Conservation (phyloP, 2,888 invertebrate genomes). For the Cylindroiulus punctatus region DNA sequence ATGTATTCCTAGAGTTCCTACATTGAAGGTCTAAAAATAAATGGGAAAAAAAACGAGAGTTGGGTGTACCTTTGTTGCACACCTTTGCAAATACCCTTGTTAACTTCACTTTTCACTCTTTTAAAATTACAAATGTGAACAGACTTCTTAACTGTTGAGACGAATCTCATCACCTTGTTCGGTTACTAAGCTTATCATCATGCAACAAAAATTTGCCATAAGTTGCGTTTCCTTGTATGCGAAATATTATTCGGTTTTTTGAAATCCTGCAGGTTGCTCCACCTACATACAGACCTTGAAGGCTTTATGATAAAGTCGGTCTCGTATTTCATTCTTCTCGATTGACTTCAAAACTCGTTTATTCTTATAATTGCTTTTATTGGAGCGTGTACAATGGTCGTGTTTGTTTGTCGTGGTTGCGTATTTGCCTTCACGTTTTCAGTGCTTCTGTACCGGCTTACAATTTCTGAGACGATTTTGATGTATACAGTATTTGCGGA, state of each 20-base stretch:
- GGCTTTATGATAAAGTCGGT: not conserved
- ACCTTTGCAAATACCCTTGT: too few relatives aligned
- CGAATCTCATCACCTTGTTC: too few relatives aligned
- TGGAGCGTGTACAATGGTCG: not conserved
- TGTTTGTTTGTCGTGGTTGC: not conserved
- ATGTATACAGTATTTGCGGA: not conserved
- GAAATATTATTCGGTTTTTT: too few relatives aligned
- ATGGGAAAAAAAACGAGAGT: too few relatives aligned
- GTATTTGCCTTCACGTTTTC: not conserved
- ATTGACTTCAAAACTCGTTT: not conserved
- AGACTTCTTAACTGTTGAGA: too few relatives aligned
- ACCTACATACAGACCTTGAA: not conserved
- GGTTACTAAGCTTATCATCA: too few relatives aligned
- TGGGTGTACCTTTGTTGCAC: too few relatives aligned
- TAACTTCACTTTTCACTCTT: too few relatives aligned
- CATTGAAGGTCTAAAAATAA: too few relatives aligned
- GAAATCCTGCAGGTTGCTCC: too few relatives aligned
- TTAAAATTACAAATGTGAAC: too few relatives aligned
- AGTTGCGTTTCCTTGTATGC: not conserved
- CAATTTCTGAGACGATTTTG: not conserved
- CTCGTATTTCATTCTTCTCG: not conserved
- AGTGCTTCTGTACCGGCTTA: not conserved
- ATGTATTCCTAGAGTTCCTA: too few relatives aligned
- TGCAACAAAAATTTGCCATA: not conserved
- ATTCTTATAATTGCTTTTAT: not conserved